Base-by-base conservation (phyloP, 2,797 vertebrate genomes). In the Scyliorhinus canicula region DNA sequence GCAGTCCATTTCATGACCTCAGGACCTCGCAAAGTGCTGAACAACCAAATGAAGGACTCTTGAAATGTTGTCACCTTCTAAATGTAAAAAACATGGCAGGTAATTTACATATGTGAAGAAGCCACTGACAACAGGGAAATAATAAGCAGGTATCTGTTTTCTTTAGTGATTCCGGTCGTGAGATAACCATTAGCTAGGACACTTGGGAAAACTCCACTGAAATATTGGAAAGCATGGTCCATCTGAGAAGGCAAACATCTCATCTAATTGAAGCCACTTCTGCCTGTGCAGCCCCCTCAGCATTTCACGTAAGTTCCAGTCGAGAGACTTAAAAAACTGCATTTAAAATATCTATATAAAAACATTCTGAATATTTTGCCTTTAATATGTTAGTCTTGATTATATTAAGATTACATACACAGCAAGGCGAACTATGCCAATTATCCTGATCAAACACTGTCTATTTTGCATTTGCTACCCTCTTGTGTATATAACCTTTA, bases 401-500 rank as follows among this genome's bases (percentile, higher is more conserved):
- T 60, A 40, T n/a, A 91, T 91, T 63, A 91, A n/a, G 11, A 26
- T 40, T 91, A 63, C 57, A 82, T 24, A 91, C 88, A 44, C 88
- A 90, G 52, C 9, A 90, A 57, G 52, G 60, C 31, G 16, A 60
- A 21, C 35, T 7, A 57, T 57, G 35, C 35, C 52, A 90, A 90
- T 60, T 57, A 90, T 88, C 31, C 88, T 91, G 55, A 91, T 91
- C 35, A 91, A 91, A 91, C n/a, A 40, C 35, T 63, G 19, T 21
- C 60, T 88, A 57, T 88, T 88, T 88, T 88, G 50, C 50, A 88
- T 57, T 57, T 5, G 31, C 26, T 55, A 57, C 11, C 85, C 84
- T 86, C 84, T 88, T n/a, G 85, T 88, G 31, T 88, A 88, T 35
- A 88, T 57, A 88, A 55, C 50, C 85, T 55, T 88, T 86, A 86